Evolutionary conservation across 2,888 invertebrate genomes (phyloP), one percentile per base, ranked within the genome.

Genomic region (Cotesia congregata): DNA sequence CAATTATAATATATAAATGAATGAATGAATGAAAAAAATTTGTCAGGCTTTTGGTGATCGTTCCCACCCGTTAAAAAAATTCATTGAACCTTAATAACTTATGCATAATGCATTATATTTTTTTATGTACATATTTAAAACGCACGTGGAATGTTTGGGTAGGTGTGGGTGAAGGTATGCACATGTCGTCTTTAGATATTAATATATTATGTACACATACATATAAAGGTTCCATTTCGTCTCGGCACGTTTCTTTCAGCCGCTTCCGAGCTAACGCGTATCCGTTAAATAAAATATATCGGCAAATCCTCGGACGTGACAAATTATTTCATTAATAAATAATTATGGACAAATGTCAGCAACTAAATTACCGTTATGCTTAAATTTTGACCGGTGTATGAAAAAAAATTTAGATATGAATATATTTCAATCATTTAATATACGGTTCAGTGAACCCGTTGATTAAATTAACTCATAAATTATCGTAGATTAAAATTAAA

Each of bases 301-400:
- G 83, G 79, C 80, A 76, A 62, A 81, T 79, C 2, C 30, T 30
- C 3, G 81, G 79, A 72, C 74, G 78, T 61, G 79, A 80, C 80
- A 81, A 82, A 78, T 81, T 84, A 75, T 81, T 77, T 74, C 68
- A 76, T 83, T 85, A 84, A 86, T 85, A 81, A 78, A 82, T 85
- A 85, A 85, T 81, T 74, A 80, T 77, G 76, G 72, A 71, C 79
- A 81, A 79, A 78, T 79, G 82, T 82, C 80, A 80, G 77, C 68
- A 41, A 64, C 40, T 30, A 67, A 20, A 74, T 39, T 75, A 81
- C 81, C 80, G 83, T 84, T 81, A 12, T 30, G 38, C 65, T 65
- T 62, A 20, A 12, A 12, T 65, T 65, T 30, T 30, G 5, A 65
- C 67, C 64, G 5, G 60, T 17, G 30, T 60, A 41, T 61, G 1